phyloP scores from a whole-genome alignment of 92 coral and sea anemone species.

The Micromussa lordhowensis region DNA sequence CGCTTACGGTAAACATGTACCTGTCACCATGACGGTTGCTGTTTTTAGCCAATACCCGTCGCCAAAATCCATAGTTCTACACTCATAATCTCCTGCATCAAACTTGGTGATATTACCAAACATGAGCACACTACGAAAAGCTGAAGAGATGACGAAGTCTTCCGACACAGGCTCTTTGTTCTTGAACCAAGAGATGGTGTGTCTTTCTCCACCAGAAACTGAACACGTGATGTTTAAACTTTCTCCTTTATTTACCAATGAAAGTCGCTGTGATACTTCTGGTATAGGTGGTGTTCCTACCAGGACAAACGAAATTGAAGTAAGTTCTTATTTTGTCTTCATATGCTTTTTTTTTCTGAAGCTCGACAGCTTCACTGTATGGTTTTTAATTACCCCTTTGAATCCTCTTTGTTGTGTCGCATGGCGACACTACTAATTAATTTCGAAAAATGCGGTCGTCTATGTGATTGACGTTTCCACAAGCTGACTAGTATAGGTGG shows the following conservation, averaged over 20 bases:
- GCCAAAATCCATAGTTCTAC: conserved; percentile 59
- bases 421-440: background rate
- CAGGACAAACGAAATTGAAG: background rate
- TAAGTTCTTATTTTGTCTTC: background rate
- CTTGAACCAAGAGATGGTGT: conserved; percentile 26
- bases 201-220: conserved; percentile 19
- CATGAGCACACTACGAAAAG: background rate
- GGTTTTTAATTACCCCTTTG: background rate
- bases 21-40: conserved; percentile 9
- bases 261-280: background rate
- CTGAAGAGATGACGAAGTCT: background rate
- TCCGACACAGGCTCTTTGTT: conserved; percentile 22
- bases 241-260: conserved; percentile 12
- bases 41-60: conserved; percentile 60
- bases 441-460: too few relatives aligned
- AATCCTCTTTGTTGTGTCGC: background rate
- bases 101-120: background rate
- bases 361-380: background rate
- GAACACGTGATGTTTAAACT: conserved; percentile 23
- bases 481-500: too few relatives aligned
- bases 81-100: conserved; percentile 54
- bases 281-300: conserved; percentile 41
- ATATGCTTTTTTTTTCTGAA: background rate
- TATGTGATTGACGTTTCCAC: too few relatives aligned
- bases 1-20: background rate